Percentiles rank a stretch among this genome's conserved stretches.
Evolutionary conservation across 2,113 vertebrate species (phyloP).

Genomic region (Ibidorhyncha struthersii): DNA sequence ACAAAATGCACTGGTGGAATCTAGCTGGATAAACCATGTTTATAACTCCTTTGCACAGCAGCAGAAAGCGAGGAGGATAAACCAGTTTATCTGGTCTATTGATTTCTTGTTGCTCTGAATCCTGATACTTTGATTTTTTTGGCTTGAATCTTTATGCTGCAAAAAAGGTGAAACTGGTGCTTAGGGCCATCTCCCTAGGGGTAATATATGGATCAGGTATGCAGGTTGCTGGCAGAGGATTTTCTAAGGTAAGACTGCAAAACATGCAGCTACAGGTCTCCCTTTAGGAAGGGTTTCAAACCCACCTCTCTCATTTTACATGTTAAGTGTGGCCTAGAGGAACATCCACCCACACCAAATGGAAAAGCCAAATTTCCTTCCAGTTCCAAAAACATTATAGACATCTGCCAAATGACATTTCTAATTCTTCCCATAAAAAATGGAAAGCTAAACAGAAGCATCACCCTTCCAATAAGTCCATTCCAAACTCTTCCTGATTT

Average conservation of each 20-base stretch:
- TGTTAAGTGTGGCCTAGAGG: conserved; percentile 49
- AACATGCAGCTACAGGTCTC: conserved; percentile 38
- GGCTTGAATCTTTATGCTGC: conserved; percentile 21
- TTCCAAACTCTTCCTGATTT: conserved; percentile 54
- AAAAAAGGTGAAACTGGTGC: conserved; percentile 34
- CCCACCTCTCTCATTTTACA: conserved; percentile 47
- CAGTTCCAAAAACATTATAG: conserved; percentile 57
- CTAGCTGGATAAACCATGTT: conserved; percentile 10
- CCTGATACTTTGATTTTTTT: conserved; percentile 45
- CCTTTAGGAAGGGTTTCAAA: conserved; percentile 48
- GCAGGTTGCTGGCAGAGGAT: conserved; percentile 35
- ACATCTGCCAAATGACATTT: conserved; percentile 64
- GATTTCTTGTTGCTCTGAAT: conserved; percentile 54
- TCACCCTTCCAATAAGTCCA: conserved; percentile 48
- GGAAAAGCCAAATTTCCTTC: conserved; percentile 64
- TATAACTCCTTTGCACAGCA: conserved; percentile 15
- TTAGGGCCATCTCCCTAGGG: conserved; percentile 22
- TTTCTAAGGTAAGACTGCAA: conserved; percentile 46
- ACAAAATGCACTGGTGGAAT: conserved; percentile 13
- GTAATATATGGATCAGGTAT: conserved; percentile 21
- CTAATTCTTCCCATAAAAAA: conserved; percentile 65
- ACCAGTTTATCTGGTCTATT: conserved; percentile 65
- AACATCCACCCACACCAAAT: conserved; percentile 55
- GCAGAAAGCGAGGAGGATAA: conserved; percentile 29
- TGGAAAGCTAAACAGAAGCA: conserved; percentile 56